Conservation (phyloP, 2,113 vertebrate species). For the Podilymbus podiceps region DNA sequence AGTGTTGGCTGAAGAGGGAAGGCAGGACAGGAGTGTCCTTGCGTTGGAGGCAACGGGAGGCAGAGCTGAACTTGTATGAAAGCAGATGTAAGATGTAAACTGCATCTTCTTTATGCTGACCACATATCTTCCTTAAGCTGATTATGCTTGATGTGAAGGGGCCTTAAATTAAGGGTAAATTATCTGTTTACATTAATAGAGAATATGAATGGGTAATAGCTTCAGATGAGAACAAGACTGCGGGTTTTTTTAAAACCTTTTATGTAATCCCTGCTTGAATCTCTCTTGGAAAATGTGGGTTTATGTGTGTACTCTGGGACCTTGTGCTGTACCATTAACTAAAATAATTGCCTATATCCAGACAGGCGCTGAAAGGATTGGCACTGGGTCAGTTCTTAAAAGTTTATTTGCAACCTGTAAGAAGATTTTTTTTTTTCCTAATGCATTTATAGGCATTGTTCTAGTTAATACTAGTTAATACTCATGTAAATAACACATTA, state of each 20-base stretch:
- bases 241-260: constrained; percentile 1
- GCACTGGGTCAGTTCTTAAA: constrained; percentile 36
- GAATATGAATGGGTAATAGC: not conserved
- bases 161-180: not conserved
- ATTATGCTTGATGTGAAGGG: not conserved
- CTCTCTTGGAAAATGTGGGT: not conserved
- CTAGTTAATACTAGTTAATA: constrained; percentile 47
- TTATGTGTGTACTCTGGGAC: not conserved
- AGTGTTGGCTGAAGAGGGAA: not conserved
- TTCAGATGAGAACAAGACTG: not conserved
- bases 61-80: not conserved
- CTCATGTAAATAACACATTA: constrained; percentile 44
- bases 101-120: not conserved
- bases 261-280: not conserved
- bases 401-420: constrained; percentile 20
- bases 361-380: constrained; percentile 33
- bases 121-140: not conserved
- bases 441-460: constrained; percentile 43
- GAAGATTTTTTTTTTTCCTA: not conserved
- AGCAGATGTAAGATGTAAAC: not conserved
- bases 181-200: not conserved
- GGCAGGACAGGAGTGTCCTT: not conserved
- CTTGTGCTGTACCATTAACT: constrained; percentile 1
- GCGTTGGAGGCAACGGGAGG: not conserved
- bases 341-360: constrained; percentile 20